Evolutionary conservation across 2,888 invertebrate genomes (phyloP).

Genomic region (Watsonalla binaria): DNA sequence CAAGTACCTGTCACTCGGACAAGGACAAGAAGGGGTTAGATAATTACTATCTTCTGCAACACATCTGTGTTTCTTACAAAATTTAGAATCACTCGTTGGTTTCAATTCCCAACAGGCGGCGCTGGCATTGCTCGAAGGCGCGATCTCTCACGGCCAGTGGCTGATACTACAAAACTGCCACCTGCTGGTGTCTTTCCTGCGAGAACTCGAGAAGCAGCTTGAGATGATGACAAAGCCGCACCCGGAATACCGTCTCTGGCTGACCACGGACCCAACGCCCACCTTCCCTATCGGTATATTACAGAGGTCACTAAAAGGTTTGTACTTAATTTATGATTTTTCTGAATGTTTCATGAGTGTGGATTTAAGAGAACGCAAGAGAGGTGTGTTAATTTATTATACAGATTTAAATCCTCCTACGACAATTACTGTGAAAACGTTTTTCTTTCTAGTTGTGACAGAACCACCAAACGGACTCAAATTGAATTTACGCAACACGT

Average conservation of each 20-base stretch:
- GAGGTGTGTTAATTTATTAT: too few species aligned
- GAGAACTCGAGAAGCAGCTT: constrained; percentile 88
- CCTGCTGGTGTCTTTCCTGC: constrained; percentile 87
- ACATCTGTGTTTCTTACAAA: too few species aligned
- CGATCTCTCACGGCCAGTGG: constrained; percentile 90
- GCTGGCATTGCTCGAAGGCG: constrained; percentile 81
- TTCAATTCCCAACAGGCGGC: constrained; percentile 79
- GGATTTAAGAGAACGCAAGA: too few species aligned
- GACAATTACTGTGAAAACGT: constrained; percentile 12
- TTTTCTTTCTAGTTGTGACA: constrained; percentile 84
- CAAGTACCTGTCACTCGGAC: constrained; percentile 93
- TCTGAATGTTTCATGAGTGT: not conserved
- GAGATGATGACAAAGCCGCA: constrained; percentile 90
- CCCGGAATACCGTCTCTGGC: constrained; percentile 94
- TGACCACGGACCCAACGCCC: constrained; percentile 93
- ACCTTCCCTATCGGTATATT: constrained; percentile 94
- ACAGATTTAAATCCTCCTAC: too few species aligned
- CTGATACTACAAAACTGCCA: constrained; percentile 96
- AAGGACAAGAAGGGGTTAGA: constrained; percentile 92
- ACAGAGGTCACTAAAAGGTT: constrained; percentile 90
- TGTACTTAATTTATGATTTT: not conserved
- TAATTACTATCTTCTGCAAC: not conserved
- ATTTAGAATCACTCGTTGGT: not conserved
- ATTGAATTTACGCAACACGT: constrained; percentile 92
- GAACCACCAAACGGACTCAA: constrained; percentile 96